A percentile compares a stretch with the other conserved stretches of the same genome.
phyloP scores from a whole-genome alignment of 2,888 invertebrate species.

The Calliopum simillimum region DNA sequence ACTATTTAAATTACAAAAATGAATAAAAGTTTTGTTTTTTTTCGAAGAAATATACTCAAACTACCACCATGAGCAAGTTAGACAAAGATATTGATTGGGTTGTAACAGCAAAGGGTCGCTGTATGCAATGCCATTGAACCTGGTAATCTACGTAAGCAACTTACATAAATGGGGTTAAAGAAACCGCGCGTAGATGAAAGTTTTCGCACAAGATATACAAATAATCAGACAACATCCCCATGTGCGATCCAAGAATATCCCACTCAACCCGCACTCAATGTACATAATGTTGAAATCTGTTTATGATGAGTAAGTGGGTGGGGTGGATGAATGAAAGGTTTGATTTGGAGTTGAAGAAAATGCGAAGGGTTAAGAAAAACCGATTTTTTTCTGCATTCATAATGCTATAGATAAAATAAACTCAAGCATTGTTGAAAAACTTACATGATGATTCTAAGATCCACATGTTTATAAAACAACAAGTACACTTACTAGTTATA shows the following conservation, averaged over 20 bases:
- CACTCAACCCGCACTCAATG: not conserved
- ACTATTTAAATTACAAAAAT: conserved; percentile 25
- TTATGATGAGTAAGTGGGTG: not conserved
- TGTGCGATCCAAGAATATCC: not conserved
- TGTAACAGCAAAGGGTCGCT: not conserved
- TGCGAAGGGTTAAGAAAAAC: too few relatives aligned
- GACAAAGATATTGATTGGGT: not conserved
- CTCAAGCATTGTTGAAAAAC: too few relatives aligned
- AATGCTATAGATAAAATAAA: too few relatives aligned
- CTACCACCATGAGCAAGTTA: not conserved
- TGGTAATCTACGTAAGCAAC: conserved; percentile 14
- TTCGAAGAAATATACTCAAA: not conserved
- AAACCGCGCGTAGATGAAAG: not conserved
- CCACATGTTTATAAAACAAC: too few relatives aligned
- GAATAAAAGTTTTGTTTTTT: not conserved
- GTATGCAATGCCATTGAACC: not conserved
- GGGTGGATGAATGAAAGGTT: not conserved
- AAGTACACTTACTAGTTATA: too few relatives aligned
- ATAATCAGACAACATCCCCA: not conserved
- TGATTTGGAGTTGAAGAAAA: not conserved
- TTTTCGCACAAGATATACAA: not conserved
- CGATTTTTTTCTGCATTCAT: too few relatives aligned
- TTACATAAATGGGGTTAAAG: not conserved
- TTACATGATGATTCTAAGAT: too few relatives aligned
- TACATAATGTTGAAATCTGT: not conserved